Base-by-base conservation (phyloP, 2,113 vertebrate genomes). In the Anoura caudifer region DNA sequence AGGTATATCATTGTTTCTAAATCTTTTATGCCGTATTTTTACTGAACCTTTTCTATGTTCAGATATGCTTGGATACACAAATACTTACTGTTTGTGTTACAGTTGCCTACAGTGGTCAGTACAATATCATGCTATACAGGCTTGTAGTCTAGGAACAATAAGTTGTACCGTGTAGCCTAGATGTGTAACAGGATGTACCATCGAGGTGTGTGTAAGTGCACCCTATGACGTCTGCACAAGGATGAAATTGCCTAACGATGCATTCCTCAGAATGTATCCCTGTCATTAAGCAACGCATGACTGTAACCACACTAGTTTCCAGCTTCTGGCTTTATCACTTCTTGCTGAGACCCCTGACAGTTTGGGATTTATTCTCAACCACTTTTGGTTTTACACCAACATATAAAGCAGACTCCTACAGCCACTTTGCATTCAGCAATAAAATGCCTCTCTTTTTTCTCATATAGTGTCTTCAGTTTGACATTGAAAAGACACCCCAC, bases 401-500 rank as follows among this genome's bases (percentile, higher is more conserved):
- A 24, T 91, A 84, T 26, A 96, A 95, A 94, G 65, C 87, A 96
- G 41, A 70, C 20, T 43, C 67, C 90, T 86, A 61, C 31, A 15
- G 77, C 91, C 83, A 73, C 81, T 98, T 98, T 95, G 90, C 88
- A 97, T 96, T 97, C 97, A 88, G 80, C 84, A 54, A 96, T 84
- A 93, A 97, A 97, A 65, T 65, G 14, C 61, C 63, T 94, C 90
- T 90, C 45, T 95, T 69, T 95, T 93, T 67, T 76, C 88, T 76
- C 88, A 95, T 81, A 38, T 47, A 97, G 70, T 0, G 2, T 73
- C 38, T 97, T 98, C 90, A 67, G 80, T 80, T 36, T 97, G 92
- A 90, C 96, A 80, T 85, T 92, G 94, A 96, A 95, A 97, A 96
- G 96, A 91, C 13, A 17, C 92, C 91, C 90, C 77, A 87, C 96